These are phyloP conservation scores for Stenichneumon culpator DNA, from an alignment of 2,888 invertebrate species.

Conservation along the genomic window DNA sequence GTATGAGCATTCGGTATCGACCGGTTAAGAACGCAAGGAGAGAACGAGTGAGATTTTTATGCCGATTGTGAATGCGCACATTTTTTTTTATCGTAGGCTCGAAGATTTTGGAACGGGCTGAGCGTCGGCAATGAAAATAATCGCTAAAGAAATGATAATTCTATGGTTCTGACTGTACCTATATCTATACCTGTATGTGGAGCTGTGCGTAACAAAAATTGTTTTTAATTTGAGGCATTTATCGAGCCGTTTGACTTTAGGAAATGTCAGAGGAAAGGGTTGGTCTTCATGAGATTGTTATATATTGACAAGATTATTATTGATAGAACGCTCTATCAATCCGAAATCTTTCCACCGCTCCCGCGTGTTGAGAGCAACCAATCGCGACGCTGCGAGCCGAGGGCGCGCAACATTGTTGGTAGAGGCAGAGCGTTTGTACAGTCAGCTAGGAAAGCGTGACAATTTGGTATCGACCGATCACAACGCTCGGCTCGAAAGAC, in stretches of 20 bases:
- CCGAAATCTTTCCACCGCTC: constrained; percentile 21
- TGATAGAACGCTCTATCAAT: neutral
- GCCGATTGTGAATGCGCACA: neutral
- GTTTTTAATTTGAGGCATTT: neutral
- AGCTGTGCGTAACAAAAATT: neutral
- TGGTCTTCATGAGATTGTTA: neutral
- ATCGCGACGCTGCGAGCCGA: neutral
- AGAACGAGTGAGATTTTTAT: neutral
- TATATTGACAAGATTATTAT: neutral
- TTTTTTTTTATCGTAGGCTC: no score
- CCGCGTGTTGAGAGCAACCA: constrained; percentile 19
- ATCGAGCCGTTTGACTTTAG: neutral
- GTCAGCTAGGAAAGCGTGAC: neutral
- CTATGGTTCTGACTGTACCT: no score
- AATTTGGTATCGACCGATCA: neutral
- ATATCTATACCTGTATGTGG: no score
- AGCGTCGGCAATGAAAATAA: no score
- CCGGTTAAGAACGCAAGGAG: neutral
- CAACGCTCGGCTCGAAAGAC: neutral
- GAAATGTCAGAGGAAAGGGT: neutral
- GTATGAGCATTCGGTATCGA: neutral
- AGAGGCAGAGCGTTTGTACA: constrained; percentile 22
- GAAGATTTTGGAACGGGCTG: no score
- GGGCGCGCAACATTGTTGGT: neutral
- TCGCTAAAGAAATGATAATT: no score